These are phyloP conservation scores for Anguilla rostrata DNA, from an alignment of 2,113 vertebrate species.

Conservation along the genomic window DNA sequence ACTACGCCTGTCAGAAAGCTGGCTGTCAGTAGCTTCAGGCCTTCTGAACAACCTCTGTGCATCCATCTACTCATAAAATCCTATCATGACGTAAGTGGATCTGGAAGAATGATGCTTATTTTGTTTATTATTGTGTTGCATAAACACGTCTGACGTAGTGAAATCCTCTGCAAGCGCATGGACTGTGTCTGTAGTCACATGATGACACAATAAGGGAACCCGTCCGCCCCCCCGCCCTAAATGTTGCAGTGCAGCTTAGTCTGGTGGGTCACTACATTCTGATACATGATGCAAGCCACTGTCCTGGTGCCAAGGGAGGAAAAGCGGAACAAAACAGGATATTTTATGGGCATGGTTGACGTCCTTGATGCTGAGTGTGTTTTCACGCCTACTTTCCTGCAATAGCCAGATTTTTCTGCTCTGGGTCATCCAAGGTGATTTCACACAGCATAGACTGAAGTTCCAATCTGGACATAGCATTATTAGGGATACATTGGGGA, in stretches of 20 bases:
- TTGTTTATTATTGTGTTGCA: constrained; percentile 6
- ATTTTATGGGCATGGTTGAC: constrained; percentile 67
- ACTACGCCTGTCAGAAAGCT: not conserved
- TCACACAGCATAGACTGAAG: constrained; percentile 55
- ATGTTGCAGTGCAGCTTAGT: constrained; percentile 63
- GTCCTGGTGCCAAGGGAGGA: constrained; percentile 62
- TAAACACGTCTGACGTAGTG: not conserved
- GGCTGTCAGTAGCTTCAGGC: not conserved
- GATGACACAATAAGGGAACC: not conserved
- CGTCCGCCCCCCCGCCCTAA: not conserved
- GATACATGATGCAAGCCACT: constrained; percentile 68
- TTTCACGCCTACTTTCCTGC: constrained; percentile 55
- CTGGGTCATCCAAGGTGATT: constrained; percentile 70
- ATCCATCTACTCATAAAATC: not conserved
- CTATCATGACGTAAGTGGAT: not conserved
- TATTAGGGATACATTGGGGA: not conserved
- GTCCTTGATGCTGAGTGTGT: constrained; percentile 66
- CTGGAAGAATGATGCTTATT: not conserved
- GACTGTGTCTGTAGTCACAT: not conserved
- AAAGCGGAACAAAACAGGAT: constrained; percentile 68
- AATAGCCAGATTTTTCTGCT: constrained; percentile 68
- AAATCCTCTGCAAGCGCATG: constrained; percentile 1
- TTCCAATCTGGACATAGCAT: constrained; percentile 55
- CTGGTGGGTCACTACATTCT: constrained; percentile 70
- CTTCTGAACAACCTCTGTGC: not conserved